phyloP scores from a whole-genome alignment of 2,888 invertebrate genomes.

The Eupelmus urozonus region DNA sequence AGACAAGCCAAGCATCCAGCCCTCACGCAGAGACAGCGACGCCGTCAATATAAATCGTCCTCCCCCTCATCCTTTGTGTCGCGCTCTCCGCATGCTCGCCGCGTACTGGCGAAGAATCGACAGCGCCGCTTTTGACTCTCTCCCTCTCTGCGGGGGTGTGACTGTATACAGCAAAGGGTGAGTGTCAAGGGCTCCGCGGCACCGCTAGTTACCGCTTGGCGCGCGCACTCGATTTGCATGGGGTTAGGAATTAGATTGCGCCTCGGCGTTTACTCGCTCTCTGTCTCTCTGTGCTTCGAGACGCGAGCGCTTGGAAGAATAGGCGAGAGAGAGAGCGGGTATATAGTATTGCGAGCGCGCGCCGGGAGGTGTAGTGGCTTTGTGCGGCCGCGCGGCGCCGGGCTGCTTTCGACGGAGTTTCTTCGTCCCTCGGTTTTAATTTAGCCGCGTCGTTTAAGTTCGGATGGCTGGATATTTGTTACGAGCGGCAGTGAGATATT shows the following conservation, averaged over 20 bases:
- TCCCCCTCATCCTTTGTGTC: slow-evolving; percentile 35
- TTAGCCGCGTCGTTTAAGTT: no score
- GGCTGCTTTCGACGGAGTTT: no score
- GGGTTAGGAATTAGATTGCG: slow-evolving; percentile 59
- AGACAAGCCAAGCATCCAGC: background rate
- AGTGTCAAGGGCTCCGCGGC: slow-evolving; percentile 65
- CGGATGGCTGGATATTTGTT: no score
- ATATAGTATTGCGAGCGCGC: no score
- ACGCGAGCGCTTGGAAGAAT: no score
- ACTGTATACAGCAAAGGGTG: background rate
- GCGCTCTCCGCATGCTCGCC: background rate
- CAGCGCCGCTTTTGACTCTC: slow-evolving; percentile 24
- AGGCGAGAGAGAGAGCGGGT: no score
- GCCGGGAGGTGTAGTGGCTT: no score
- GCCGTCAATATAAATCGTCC: slow-evolving; percentile 19
- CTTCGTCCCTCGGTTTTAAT: no score
- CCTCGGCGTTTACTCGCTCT: background rate
- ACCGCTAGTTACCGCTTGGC: slow-evolving; percentile 60
- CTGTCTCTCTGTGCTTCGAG: no score
- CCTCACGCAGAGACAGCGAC: background rate
- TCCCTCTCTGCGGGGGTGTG: no score
- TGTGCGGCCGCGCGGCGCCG: no score
- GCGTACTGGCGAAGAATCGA: slow-evolving; percentile 46
- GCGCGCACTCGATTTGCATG: slow-evolving; percentile 68
- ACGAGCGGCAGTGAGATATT: no score